These are phyloP conservation scores for Psammodynastes pulverulentus DNA, from an alignment of 2,113 vertebrate genomes.

Conservation along the genomic window DNA sequence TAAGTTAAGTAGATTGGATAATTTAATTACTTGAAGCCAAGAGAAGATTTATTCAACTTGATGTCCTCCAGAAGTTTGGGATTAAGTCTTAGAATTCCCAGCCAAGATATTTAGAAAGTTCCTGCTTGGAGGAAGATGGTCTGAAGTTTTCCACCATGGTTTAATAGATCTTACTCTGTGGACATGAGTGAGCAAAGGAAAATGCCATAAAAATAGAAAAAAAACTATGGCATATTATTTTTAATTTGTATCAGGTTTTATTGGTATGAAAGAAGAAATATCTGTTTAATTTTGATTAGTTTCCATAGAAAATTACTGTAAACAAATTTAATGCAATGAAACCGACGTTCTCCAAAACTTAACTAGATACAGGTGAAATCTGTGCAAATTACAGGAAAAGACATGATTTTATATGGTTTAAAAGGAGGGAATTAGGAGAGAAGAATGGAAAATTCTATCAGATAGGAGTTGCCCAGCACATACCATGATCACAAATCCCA, in stretches of 20 bases:
- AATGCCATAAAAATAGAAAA: neutral
- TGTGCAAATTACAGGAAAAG: slow-evolving; percentile 29
- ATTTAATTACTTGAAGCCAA: neutral
- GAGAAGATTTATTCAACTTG: neutral
- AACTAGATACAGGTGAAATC: slow-evolving; percentile 58
- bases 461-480: neutral
- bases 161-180: neutral
- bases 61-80: neutral
- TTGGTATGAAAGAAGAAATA: slow-evolving; percentile 42
- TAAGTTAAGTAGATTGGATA: neutral
- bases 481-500: neutral
- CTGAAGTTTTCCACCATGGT: neutral
- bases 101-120: neutral
- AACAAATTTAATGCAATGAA: slow-evolving; percentile 48
- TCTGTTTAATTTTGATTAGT: slow-evolving; percentile 49
- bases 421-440: slow-evolving; percentile 21
- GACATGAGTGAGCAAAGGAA: neutral
- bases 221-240: slow-evolving; percentile 2
- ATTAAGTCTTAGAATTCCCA: neutral
- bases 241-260: slow-evolving; percentile 12
- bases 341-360: slow-evolving; percentile 57
- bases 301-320: slow-evolving; percentile 56
- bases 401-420: slow-evolving; percentile 37
- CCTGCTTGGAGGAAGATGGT: neutral
- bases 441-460: neutral